Evolutionary conservation across 2,113 vertebrate genomes (phyloP), one percentile per base, ranked within the genome.

Genomic region (Brienomyrus longianalis): DNA sequence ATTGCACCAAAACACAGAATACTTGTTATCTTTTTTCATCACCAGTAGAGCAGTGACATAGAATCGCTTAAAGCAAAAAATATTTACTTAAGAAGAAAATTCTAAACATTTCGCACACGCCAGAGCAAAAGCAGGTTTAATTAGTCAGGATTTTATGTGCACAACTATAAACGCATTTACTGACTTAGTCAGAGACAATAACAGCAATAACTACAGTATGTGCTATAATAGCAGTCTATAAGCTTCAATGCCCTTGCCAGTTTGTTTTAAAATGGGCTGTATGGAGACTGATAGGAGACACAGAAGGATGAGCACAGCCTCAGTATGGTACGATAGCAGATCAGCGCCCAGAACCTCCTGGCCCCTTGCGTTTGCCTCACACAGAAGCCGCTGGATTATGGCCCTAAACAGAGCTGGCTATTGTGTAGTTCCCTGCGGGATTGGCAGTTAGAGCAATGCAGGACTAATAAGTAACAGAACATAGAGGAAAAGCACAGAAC

Each of bases 401-500:
- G 93, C 91, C 48, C 89, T 91, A 62, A 93, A 96, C 95, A 95
- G 95, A 93, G 92, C 90, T 91, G 90, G 91, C 92, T 95, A 95
- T 95, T 96, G 95, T 96, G 48, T 91, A 92, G 66, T 31, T 89
- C 88, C 91, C 89, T 92, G 91, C 92, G 89, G 92, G 90, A 88
- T 91, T 94, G 93, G 93, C 93, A 94, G 91, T 90, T 92, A 86
- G 89, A 70, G 90, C 92, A 92, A 92, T 92, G 93, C 93, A 91
- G 92, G 93, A 94, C 93, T 93, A 93, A 92, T 88, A 91, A 89
- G 92, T 93, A 91, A 91, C 92, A 91, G 89, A 91, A 84, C 91
- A 92, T 91, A 88, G 86, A 89, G 89, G 90, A 91, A 91, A 88
- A 92, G 92, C 90, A 90, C 51, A 6, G 84, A 91, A 91, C 93